Base-by-base conservation (phyloP, 1,140 invertebrate species). In the Calycopis cecrops region DNA sequence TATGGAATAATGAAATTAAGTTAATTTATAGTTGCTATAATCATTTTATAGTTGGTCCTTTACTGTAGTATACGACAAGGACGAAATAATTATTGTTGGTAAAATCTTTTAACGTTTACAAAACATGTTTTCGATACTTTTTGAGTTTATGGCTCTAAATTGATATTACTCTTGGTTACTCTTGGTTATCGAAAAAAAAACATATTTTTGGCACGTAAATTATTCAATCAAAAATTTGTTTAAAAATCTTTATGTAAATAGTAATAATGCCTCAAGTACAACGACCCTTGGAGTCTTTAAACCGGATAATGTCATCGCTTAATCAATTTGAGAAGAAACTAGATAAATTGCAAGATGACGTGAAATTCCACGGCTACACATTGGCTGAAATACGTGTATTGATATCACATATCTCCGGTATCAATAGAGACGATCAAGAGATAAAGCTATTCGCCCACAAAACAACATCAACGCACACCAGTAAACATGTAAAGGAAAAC, bases 271-370 rank as follows among this genome's bases (percentile, higher is more conserved):
- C 69, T 14, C 64, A 68, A 28, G 64, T 56, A 58, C 55, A 55
- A 18, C 67, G 65, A 35, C 63, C 59, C 1, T 44, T 62, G 12
- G 71, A 76, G 21, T 59, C 67, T 1, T 58, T 78, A 17, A 70
- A 81, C 34, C 58, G 61, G 8, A 68, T 84, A 12, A 51, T 76
- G 50, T 65, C 60, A 17, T 67, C 76, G 0, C 73, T 80, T 34
- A 79, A 70, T 14, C 63, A 76, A 44, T 76, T 81, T 35, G 80
- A 84, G 51, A 81, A 69, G 17, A 81, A 84, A 55, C 14, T 84
- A 7, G 80, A 84, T 48, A 79, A 81, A 54, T 53, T 84, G 37
- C 78, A 84, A 61, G 67, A 79, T 42, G 78, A 81, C 21, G 69
- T 81, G 0, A 69, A 67, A 44, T 66, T 52, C 38, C 78, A 84